phyloP scores from a whole-genome alignment of 2,888 invertebrate species.

The Choreutis nemorana region DNA sequence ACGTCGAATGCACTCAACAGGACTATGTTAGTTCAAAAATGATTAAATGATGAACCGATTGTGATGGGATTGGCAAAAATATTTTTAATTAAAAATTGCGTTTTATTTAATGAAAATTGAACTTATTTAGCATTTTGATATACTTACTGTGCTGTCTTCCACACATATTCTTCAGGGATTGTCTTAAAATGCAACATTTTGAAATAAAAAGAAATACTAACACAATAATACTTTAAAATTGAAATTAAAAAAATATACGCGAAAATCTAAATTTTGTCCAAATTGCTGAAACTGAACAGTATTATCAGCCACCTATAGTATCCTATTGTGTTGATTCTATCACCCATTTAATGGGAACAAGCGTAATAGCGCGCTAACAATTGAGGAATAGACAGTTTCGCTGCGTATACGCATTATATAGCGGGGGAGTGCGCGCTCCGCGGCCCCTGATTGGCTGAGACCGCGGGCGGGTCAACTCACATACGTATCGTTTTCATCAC shows the following conservation, averaged over 20 bases:
- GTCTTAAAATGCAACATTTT: constrained; percentile 52
- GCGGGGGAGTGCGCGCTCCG: constrained; percentile 33
- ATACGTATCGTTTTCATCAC: constrained; percentile 16
- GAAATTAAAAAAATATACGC: constrained; percentile 9
- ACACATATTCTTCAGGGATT: constrained; percentile 48
- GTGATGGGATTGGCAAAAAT: too few species aligned
- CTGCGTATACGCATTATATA: constrained; percentile 39
- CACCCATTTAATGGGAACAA: constrained; percentile 52
- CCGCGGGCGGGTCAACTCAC: constrained; percentile 54
- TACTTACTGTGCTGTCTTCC: constrained; percentile 48
- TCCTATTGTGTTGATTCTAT: constrained; percentile 46
- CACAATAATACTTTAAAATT: constrained; percentile 9
- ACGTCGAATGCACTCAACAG: too few species aligned
- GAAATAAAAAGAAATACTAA: constrained; percentile 10
- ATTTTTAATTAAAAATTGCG: too few species aligned
- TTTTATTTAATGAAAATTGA: too few species aligned
- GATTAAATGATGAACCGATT: too few species aligned
- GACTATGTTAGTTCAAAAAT: too few species aligned
- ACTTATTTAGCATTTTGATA: too few species aligned
- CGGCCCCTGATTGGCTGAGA: constrained; percentile 40
- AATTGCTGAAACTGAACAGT: constrained; percentile 63
- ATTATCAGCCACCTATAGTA: constrained; percentile 63
- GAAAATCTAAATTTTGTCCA: constrained; percentile 32
- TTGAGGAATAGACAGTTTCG: constrained; percentile 20
- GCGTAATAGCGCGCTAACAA: constrained; percentile 18